phyloP scores from a whole-genome alignment of 1,140 invertebrate genomes.

The Halesus radiatus region DNA sequence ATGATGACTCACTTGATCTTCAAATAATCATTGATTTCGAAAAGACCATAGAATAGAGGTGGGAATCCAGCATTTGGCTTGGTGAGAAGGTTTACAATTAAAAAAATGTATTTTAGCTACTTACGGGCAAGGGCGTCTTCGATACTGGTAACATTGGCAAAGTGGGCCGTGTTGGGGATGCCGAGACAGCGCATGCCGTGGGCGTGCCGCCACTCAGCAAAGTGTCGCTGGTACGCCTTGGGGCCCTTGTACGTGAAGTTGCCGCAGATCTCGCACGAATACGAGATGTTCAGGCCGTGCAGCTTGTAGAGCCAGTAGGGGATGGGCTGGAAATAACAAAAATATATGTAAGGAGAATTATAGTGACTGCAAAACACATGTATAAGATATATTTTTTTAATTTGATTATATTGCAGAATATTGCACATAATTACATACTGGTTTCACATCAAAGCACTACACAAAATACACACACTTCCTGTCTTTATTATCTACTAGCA shows the following conservation, averaged over 20 bases:
- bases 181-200: conserved; percentile 99
- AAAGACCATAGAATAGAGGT: too few relatives aligned
- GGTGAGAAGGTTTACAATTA: too few relatives aligned
- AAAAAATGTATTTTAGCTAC: conserved; percentile 57
- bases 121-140: conserved; percentile 95
- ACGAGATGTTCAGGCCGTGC: conserved; percentile 98
- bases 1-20: too few relatives aligned
- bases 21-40: too few relatives aligned
- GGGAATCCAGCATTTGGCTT: too few relatives aligned
- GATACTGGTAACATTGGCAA: conserved; percentile 99
- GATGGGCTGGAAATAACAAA: conserved; percentile 80
- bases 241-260: conserved; percentile 99
- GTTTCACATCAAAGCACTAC: too few relatives aligned
- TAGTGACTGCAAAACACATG: too few relatives aligned
- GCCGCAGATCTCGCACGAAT: conserved; percentile 99
- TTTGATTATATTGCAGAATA: too few relatives aligned
- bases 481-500: too few relatives aligned
- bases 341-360: neutral
- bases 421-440: too few relatives aligned
- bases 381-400: too few relatives aligned
- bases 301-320: conserved; percentile 99
- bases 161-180: conserved; percentile 99
- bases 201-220: conserved; percentile 99
- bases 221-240: conserved; percentile 99
- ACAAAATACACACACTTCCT: too few relatives aligned